Evolutionary conservation across 2,888 invertebrate species (phyloP).

Genomic region (Coecobrya sp.): DNA sequence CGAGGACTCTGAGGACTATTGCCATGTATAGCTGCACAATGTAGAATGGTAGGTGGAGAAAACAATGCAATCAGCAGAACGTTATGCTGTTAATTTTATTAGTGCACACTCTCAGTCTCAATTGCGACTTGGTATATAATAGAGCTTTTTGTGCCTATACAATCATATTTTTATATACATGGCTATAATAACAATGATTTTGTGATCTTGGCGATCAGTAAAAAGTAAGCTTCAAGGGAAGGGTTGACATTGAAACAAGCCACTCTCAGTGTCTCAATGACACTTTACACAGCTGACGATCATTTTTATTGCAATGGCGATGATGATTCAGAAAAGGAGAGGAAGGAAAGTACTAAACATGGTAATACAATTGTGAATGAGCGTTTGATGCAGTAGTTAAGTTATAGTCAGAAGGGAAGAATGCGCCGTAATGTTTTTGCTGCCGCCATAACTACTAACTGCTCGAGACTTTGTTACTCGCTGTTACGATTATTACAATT

Average conservation of each 20-base stretch:
- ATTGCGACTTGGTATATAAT: background rate
- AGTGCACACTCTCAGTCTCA: conserved; percentile 20
- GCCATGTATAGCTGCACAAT: conserved; percentile 46
- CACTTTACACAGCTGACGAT: conserved; percentile 61
- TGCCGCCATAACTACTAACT: background rate
- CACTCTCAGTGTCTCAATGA: conserved; percentile 78
- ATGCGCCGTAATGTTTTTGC: background rate
- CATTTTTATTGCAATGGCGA: conserved; percentile 22
- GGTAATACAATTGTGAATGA: conserved; percentile 8
- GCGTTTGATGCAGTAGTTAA: background rate
- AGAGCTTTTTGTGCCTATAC: background rate
- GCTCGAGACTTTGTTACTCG: background rate
- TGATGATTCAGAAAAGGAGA: conserved; percentile 64
- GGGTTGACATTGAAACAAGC: conserved; percentile 81
- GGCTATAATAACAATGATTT: background rate
- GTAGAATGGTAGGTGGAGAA: conserved; percentile 15
- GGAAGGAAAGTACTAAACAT: conserved; percentile 32
- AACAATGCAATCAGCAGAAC: background rate
- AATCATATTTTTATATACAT: background rate
- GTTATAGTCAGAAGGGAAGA: background rate
- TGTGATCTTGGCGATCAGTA: conserved; percentile 58
- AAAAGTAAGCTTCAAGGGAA: conserved; percentile 60
- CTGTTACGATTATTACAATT: conserved; percentile 5
- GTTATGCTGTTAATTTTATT: conserved; percentile 16
- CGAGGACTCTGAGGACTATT: conserved; percentile 32